Percentiles rank a stretch among this genome's conserved stretches.
phyloP scores from a whole-genome alignment of 2,888 invertebrate genomes.

The Amphimallon solstitiale region DNA sequence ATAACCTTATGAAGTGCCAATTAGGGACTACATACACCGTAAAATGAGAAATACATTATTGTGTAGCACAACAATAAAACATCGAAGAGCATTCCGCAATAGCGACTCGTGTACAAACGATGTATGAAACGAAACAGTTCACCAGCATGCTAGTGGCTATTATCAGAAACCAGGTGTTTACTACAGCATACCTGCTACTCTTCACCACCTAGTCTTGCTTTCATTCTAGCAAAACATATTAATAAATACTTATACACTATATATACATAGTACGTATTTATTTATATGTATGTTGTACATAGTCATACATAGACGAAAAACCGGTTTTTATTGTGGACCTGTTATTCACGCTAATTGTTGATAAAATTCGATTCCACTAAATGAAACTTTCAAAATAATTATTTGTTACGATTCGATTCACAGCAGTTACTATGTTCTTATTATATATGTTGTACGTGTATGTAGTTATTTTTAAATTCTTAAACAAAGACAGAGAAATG shows the following conservation, averaged over 20 bases:
- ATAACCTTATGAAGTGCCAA: neutral
- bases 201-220: neutral
- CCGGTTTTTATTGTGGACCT: conserved; percentile 1
- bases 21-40: neutral
- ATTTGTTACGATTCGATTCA: conserved; percentile 6
- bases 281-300: no score
- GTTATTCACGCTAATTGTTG: neutral
- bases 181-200: conserved; percentile 4
- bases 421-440: neutral
- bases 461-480: no score
- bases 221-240: neutral
- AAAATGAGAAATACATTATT: conserved; percentile 9
- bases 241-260: neutral
- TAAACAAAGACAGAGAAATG: no score
- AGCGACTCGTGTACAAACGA: neutral
- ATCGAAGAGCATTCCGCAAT: conserved; percentile 10
- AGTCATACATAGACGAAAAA: neutral
- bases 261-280: no score
- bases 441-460: no score
- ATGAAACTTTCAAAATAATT: conserved; percentile 3
- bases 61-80: conserved; percentile 17
- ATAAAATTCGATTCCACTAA: neutral
- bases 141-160: neutral
- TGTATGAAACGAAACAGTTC: neutral
- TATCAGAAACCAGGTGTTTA: conserved; percentile 16